Evolutionary conservation across 2,888 invertebrate genomes (phyloP).

Genomic region (Oxyscelio sp.): DNA sequence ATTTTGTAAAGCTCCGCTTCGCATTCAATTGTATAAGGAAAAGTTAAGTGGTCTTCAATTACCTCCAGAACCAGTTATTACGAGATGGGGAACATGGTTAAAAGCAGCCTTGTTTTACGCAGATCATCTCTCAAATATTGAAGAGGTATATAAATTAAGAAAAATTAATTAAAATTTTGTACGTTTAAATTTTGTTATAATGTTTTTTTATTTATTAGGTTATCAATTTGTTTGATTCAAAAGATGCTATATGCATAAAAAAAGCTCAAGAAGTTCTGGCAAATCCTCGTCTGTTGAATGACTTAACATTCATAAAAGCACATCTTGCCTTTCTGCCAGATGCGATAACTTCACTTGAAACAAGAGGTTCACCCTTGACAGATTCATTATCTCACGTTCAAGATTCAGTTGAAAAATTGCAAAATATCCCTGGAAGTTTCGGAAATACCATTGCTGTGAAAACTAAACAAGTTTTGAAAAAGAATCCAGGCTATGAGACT

Average conservation of each 20-base stretch:
- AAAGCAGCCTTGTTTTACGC: conserved; percentile 27
- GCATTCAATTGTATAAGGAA: conserved; percentile 12
- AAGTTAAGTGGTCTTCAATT: conserved; percentile 2
- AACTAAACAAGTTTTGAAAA: not conserved
- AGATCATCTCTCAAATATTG: conserved; percentile 7
- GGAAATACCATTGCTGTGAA: not conserved
- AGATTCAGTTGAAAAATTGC: not conserved
- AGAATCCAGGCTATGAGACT: not conserved
- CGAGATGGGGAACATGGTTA: conserved; percentile 32
- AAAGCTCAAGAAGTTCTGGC: not conserved
- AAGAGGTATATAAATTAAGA: conserved; percentile 18
- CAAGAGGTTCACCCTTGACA: not conserved
- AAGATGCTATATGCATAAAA: conserved; percentile 4
- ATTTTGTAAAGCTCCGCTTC: conserved; percentile 17
- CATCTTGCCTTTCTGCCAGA: not conserved
- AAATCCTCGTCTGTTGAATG: too few species aligned
- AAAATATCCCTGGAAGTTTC: not conserved
- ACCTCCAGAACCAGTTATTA: conserved; percentile 18
- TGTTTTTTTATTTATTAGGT: conserved; percentile 13
- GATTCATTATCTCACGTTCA: not conserved
- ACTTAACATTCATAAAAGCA: not conserved
- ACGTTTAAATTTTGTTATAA: too few species aligned
- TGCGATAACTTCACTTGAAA: not conserved
- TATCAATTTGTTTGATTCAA: not conserved
- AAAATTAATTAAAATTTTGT: too few species aligned